phyloP scores from a whole-genome alignment of 2,797 vertebrate genomes.

The Pseudochaenichthys georgianus region DNA sequence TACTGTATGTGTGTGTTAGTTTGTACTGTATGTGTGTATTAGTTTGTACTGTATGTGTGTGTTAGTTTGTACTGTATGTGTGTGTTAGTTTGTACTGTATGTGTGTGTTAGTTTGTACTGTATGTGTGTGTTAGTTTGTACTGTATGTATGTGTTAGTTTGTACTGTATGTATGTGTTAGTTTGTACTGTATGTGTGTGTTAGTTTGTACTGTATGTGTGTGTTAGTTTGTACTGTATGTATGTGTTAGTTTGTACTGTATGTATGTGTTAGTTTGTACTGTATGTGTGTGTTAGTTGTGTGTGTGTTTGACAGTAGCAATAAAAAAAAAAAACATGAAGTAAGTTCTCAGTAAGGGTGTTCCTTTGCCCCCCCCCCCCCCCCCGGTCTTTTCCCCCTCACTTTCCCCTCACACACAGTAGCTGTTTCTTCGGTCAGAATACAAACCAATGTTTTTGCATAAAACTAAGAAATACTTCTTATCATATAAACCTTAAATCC shows the following conservation, averaged over 20 bases:
- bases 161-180: too few species aligned
- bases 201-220: too few species aligned
- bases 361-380: background rate
- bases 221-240: slow-evolving; percentile 4
- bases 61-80: too few species aligned
- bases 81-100: too few species aligned
- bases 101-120: slow-evolving; percentile 4
- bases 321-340: slow-evolving; percentile 53
- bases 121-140: background rate
- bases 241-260: slow-evolving; percentile 32
- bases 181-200: too few species aligned
- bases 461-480: too few species aligned
- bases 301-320: slow-evolving; percentile 32
- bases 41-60: too few species aligned
- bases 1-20: slow-evolving; percentile 32
- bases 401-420: too few species aligned
- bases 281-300: slow-evolving; percentile 27
- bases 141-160: too few species aligned
- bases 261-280: slow-evolving; percentile 19
- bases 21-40: background rate
- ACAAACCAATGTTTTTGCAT: too few species aligned
- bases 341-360: slow-evolving; percentile 37
- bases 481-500: too few species aligned
- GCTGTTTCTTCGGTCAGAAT: background rate
- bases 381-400: background rate